phyloP scores from a whole-genome alignment of 1,140 invertebrate genomes.

The Drosophila oshimai region DNA sequence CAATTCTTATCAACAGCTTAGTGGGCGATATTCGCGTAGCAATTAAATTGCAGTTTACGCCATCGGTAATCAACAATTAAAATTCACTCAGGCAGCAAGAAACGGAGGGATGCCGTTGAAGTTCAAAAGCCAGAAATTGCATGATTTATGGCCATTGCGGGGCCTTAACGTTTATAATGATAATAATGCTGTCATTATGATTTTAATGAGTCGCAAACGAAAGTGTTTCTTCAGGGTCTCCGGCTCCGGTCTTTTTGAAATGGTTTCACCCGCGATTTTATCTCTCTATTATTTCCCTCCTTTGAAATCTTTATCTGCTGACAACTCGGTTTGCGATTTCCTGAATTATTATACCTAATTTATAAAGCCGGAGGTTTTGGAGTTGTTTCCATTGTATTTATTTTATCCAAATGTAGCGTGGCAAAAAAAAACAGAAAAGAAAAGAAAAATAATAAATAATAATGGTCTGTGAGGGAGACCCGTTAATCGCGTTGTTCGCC shows the following conservation, averaged over 20 bases:
- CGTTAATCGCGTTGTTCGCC: background rate
- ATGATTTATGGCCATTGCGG: slow-evolving; percentile 62
- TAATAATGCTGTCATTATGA: slow-evolving; percentile 61
- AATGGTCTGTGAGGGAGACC: slow-evolving; percentile 22
- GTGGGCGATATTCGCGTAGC: slow-evolving; percentile 3
- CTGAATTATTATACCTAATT: slow-evolving; percentile 35
- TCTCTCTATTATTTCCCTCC: slow-evolving; percentile 8
- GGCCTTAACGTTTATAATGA: slow-evolving; percentile 26
- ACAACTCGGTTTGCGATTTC: slow-evolving; percentile 30
- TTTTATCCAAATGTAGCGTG: slow-evolving; percentile 15
- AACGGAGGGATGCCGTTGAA: slow-evolving; percentile 12
- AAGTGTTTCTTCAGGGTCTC: slow-evolving; percentile 41
- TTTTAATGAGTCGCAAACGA: slow-evolving; percentile 75
- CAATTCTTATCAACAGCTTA: slow-evolving; percentile 18
- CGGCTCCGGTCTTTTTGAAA: slow-evolving; percentile 2
- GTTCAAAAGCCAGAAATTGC: slow-evolving; percentile 25
- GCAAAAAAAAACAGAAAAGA: background rate
- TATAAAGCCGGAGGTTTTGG: slow-evolving; percentile 32
- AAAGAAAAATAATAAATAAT: slow-evolving; percentile 23
- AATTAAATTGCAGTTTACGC: slow-evolving; percentile 69
- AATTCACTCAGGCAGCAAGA: slow-evolving; percentile 50
- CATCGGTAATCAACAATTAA: slow-evolving; percentile 64
- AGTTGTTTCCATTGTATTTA: background rate
- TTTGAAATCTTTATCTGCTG: slow-evolving; percentile 8
- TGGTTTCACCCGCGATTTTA: slow-evolving; percentile 20